These are phyloP conservation scores for Muraenolepis orangiensis DNA, from an alignment of 2,797 vertebrate genomes.

Conservation along the genomic window DNA sequence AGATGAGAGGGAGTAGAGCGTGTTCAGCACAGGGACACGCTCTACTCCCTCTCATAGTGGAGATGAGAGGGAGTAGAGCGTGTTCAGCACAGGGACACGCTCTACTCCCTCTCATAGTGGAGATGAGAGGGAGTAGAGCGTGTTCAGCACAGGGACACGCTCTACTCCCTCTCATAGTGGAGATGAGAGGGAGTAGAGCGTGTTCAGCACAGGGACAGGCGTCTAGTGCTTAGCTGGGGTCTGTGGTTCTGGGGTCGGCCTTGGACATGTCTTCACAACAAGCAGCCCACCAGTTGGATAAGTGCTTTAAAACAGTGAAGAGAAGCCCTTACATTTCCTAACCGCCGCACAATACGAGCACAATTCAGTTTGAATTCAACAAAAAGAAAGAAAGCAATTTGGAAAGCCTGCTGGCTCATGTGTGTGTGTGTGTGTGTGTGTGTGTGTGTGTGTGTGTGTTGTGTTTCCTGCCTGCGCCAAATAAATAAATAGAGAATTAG, in stretches of 20 bases:
- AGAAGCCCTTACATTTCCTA: constrained; percentile 36
- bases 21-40: background rate
- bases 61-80: background rate
- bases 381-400: constrained; percentile 23
- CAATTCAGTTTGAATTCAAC: constrained; percentile 32
- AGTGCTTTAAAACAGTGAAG: constrained; percentile 28
- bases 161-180: background rate
- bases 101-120: background rate
- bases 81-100: background rate
- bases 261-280: constrained; percentile 44
- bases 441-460: background rate
- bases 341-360: constrained; percentile 22
- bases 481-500: constrained; percentile 19
- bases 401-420: constrained; percentile 12
- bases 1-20: background rate
- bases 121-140: background rate
- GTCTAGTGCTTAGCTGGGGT: background rate
- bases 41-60: background rate
- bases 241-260: constrained; percentile 26
- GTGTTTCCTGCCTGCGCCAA: constrained; percentile 25
- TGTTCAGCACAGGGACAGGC: background rate
- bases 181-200: background rate
- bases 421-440: background rate
- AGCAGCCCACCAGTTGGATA: constrained; percentile 33
- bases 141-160: background rate